Percentiles rank a stretch among this genome's conserved stretches.
Conservation (phyloP, 2,113 vertebrate species). For the Choloepus hoffmanni region DNA sequence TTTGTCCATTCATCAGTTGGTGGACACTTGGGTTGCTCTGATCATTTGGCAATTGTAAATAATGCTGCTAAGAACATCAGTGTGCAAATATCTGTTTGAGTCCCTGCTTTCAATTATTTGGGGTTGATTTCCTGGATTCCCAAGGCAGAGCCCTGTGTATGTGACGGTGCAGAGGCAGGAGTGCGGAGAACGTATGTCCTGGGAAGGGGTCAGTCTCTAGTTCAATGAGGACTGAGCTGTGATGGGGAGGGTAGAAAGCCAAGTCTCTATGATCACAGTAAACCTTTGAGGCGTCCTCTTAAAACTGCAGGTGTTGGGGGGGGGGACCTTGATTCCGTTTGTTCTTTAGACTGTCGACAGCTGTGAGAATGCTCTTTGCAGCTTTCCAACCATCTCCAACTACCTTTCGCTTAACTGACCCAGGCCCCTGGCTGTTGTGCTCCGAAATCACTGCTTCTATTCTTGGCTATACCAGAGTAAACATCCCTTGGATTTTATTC, state of each 20-base stretch:
- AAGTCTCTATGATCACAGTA: background rate
- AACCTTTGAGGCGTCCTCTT: background rate
- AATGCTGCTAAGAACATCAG: too few relatives aligned
- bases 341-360: background rate
- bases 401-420: background rate
- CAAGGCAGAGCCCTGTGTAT: background rate
- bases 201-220: too few relatives aligned
- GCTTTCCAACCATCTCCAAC: background rate
- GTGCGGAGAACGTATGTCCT: rapidly evolving
- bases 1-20: too few relatives aligned
- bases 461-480: too few relatives aligned
- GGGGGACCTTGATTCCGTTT: background rate
- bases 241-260: too few relatives aligned
- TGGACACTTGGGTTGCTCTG: too few relatives aligned
- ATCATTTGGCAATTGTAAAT: too few relatives aligned
- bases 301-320: background rate
- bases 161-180: background rate
- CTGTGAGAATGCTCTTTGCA: background rate
- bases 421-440: background rate
- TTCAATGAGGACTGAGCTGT: background rate
- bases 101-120: too few relatives aligned
- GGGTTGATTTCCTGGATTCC: background rate
- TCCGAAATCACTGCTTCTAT: background rate
- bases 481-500: too few relatives aligned
- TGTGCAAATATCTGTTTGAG: too few relatives aligned